Evolutionary conservation across 2,797 vertebrate species (phyloP), one percentile per base, ranked within the genome.

Genomic region (Huso huso): DNA sequence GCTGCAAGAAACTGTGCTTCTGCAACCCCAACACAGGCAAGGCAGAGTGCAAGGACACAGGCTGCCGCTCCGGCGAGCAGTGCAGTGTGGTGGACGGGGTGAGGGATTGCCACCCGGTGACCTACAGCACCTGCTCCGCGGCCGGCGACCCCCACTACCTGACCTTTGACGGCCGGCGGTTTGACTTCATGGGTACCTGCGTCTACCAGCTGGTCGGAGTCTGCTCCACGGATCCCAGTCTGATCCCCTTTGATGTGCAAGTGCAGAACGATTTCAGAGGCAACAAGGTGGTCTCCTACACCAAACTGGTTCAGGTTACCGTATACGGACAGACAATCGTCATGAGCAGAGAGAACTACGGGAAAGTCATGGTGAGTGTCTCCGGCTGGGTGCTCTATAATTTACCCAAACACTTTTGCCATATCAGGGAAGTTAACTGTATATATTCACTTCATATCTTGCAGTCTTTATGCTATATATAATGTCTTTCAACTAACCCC

Each of bases 221-320:
- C n/a, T 86, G 81, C 70, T 72, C 73, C 55, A 77, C 72, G 0
- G 10, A 78, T 61, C 61, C 74, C 8, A 79, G 69, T 0, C 73
- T 90, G 9, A 77, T 76, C 6, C 74, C 78, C 0, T 89, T 89
- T 68, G 72, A 89, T 23, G 75, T 91, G 1, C 68, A 76, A 10
- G 86, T 88, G 61, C 86, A 89, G 67, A 89, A 90, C 70, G 80
- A 88, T 8, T 50, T 82, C 53, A 69, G 82, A 11, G 83, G 81
- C 48, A 88, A 12, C 70, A 78, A 60, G 1, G 72, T 37, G 18
- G 84, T 86, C 10, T 75, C 88, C 6, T 84, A 72, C 73, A 87
- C 85, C 1, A 85, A 84, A 59, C 65, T 83, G 60, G 82, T 89
- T 7, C 73, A 86, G 63, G 48, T 89, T 61, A 85, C 80, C 23